Evolutionary conservation across 2,888 invertebrate genomes (phyloP).

Genomic region (Apotomis betuletana): DNA sequence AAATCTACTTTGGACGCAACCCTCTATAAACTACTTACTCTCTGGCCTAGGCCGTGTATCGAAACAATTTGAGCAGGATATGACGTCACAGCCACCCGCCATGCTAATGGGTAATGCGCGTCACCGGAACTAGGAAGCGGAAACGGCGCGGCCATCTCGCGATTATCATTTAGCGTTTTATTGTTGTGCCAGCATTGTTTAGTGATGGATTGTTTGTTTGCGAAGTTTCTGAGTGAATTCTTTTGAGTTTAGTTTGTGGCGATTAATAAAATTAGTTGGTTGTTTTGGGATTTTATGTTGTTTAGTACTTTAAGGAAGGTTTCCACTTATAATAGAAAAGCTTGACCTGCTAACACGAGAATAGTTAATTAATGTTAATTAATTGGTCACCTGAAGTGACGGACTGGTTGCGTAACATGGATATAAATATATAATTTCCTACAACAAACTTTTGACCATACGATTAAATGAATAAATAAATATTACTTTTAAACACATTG

Average conservation of each 20-base stretch:
- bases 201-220: slow-evolving; percentile 41
- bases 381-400: no score
- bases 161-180: slow-evolving; percentile 81
- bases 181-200: slow-evolving; percentile 52
- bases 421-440: no score
- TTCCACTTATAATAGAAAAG: neutral
- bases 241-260: slow-evolving; percentile 1
- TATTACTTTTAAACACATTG: no score
- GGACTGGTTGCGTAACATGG: no score
- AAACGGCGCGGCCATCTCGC: slow-evolving; percentile 75
- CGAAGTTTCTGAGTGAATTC: slow-evolving; percentile 25
- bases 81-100: slow-evolving; percentile 73
- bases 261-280: no score
- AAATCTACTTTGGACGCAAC: no score
- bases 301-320: no score
- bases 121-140: slow-evolving; percentile 74
- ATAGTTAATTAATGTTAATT: no score
- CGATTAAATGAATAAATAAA: no score
- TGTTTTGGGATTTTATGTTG: no score
- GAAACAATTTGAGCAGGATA: slow-evolving; percentile 55
- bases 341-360: no score
- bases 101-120: slow-evolving; percentile 82
- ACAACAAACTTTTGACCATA: no score
- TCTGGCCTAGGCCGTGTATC: slow-evolving; percentile 15
- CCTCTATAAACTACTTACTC: neutral